Conservation (phyloP, 2,888 invertebrate species). For the Nebria brevicollis region DNA sequence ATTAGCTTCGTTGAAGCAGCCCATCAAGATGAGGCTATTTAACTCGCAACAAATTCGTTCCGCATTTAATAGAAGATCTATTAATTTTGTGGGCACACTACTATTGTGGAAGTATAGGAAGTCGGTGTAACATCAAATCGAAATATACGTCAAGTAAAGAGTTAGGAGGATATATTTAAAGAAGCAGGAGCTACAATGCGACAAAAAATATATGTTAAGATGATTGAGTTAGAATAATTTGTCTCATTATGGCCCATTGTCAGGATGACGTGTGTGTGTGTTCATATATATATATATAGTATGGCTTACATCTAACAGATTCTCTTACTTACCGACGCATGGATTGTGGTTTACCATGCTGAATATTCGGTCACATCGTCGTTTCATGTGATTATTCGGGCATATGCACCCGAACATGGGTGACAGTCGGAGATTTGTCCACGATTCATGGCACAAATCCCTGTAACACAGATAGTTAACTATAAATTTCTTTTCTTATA, state of each 20-base stretch:
- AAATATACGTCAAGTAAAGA: neutral
- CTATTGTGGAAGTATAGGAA: too few species aligned
- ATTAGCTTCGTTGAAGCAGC: neutral
- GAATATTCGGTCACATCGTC: conserved; percentile 88
- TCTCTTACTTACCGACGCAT: conserved; percentile 83
- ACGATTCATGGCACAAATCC: conserved; percentile 86
- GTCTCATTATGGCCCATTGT: neutral
- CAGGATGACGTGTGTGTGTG: conserved; percentile 4
- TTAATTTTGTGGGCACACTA: too few species aligned
- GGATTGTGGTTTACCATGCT: conserved; percentile 92
- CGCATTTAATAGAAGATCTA: neutral
- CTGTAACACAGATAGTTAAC: conserved; percentile 63
- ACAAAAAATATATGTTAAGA: neutral
- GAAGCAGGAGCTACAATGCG: neutral
- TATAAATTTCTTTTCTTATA: neutral
- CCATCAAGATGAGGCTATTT: neutral
- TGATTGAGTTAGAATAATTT: neutral
- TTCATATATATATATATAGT: neutral
- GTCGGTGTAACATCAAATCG: neutral
- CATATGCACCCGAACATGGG: conserved; percentile 95
- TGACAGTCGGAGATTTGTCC: conserved; percentile 86
- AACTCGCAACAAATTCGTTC: neutral
- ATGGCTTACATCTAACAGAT: conserved; percentile 2
- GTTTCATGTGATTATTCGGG: conserved; percentile 89
- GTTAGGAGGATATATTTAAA: neutral